Conservation (phyloP, 2,113 vertebrate species). For the Helogale parvula region DNA sequence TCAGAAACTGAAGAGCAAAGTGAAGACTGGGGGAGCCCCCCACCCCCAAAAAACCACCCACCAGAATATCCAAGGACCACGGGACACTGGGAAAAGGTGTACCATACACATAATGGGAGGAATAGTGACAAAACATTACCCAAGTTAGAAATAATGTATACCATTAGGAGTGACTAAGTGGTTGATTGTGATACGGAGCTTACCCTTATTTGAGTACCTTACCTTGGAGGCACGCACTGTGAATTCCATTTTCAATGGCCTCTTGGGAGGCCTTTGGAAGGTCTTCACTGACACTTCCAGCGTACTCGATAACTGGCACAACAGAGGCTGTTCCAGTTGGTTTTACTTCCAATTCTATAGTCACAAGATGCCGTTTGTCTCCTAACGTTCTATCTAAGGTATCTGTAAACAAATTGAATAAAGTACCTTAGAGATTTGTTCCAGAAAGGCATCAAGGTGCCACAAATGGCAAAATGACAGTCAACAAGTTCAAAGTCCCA, state of each 20-base stretch:
- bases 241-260: constrained; percentile 92
- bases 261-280: constrained; percentile 85
- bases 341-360: constrained; percentile 85
- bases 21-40: not conserved
- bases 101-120: not conserved
- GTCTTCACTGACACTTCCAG: constrained; percentile 59
- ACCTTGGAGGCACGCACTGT: constrained; percentile 93
- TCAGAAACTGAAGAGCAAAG: not conserved
- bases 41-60: not conserved
- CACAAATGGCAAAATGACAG: not conserved
- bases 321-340: constrained; percentile 73
- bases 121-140: not conserved
- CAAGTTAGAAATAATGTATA: not conserved
- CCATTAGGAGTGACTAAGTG: not conserved
- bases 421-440: not conserved
- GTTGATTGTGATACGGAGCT: too few species aligned
- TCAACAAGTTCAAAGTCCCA: not conserved
- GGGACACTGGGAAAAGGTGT: not conserved
- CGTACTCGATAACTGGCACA: constrained; percentile 82
- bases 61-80: not conserved
- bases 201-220: not conserved
- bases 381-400: constrained; percentile 92
- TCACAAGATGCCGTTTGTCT: constrained; percentile 91
- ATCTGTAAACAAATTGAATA: constrained; percentile 84
- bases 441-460: not conserved